A percentile compares a stretch with the other conserved stretches of the same genome.
phyloP scores from a whole-genome alignment of 2,797 vertebrate species.

The Tauraco hartlaubi region DNA sequence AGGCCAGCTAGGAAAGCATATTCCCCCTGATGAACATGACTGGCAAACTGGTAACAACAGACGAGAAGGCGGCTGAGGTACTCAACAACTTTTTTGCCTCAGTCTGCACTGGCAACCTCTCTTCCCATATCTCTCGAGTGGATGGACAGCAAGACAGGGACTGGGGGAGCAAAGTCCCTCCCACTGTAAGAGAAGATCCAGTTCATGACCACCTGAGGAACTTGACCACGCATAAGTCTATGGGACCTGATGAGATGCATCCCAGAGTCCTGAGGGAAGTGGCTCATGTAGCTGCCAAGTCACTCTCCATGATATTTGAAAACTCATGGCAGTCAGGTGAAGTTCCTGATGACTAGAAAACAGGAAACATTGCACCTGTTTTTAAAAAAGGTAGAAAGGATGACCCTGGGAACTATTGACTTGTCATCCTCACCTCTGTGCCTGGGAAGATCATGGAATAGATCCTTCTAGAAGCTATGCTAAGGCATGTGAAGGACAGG shows the following conservation, averaged over 20 bases:
- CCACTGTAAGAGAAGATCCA: neutral
- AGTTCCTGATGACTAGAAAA: too few species aligned
- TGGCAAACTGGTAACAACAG: neutral
- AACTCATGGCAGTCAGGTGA: too few species aligned
- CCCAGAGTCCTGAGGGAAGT: too few species aligned
- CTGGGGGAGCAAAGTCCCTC: neutral
- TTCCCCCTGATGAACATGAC: neutral
- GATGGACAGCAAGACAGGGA: neutral
- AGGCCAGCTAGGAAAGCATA: neutral
- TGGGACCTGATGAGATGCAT: neutral
- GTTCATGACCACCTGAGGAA: neutral
- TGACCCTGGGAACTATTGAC: too few species aligned
- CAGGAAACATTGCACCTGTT: too few species aligned
- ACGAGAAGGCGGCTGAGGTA: neutral
- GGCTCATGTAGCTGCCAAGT: too few species aligned
- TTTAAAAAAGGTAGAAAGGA: too few species aligned
- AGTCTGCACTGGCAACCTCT: neutral
- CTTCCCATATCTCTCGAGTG: neutral
- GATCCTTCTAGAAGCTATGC: too few species aligned
- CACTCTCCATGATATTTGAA: too few species aligned
- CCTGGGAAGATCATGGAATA: too few species aligned
- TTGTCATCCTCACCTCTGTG: too few species aligned
- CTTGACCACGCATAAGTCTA: neutral
- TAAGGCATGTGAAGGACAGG: too few species aligned
- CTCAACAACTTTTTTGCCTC: neutral